Percentiles rank a stretch among this genome's conserved stretches.
Evolutionary conservation across 1,140 invertebrate species (phyloP).

Genomic region (Chironomus tepperi): DNA sequence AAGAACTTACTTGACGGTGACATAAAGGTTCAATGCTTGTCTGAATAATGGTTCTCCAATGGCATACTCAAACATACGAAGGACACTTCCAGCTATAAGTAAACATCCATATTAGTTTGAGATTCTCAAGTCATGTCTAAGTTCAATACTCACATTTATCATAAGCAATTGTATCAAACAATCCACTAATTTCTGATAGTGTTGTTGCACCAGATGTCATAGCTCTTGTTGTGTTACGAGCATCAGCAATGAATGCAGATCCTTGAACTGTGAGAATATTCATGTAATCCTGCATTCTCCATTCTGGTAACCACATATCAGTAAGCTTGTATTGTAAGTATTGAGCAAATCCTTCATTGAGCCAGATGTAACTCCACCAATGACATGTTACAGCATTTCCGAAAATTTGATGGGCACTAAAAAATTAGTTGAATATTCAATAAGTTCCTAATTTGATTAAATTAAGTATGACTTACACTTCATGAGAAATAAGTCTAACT

Average conservation of each 20-base stretch:
- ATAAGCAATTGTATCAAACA: slow-evolving; percentile 78
- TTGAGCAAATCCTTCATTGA: slow-evolving; percentile 26
- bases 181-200: slow-evolving; percentile 58
- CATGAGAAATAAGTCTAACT: slow-evolving; percentile 44
- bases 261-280: neutral
- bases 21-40: slow-evolving; percentile 66
- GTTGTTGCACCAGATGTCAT: slow-evolving; percentile 63
- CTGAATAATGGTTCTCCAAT: slow-evolving; percentile 74
- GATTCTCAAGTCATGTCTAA: neutral
- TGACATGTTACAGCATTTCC: slow-evolving; percentile 53
- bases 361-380: slow-evolving; percentile 30
- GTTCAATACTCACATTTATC: slow-evolving; percentile 45
- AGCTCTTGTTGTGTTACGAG: slow-evolving; percentile 54
- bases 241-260: slow-evolving; percentile 53
- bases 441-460: too few species aligned
- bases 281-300: neutral
- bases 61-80: slow-evolving; percentile 92
- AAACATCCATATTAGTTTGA: neutral
- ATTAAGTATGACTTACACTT: slow-evolving; percentile 40
- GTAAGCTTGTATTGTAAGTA: neutral
- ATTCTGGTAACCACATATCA: neutral
- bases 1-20: slow-evolving; percentile 49
- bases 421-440: too few species aligned
- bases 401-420: slow-evolving; percentile 55
- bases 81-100: slow-evolving; percentile 51